These are phyloP conservation scores for Semibalanus balanoides DNA, from an alignment of 1,140 invertebrate genomes.

Conservation along the genomic window DNA sequence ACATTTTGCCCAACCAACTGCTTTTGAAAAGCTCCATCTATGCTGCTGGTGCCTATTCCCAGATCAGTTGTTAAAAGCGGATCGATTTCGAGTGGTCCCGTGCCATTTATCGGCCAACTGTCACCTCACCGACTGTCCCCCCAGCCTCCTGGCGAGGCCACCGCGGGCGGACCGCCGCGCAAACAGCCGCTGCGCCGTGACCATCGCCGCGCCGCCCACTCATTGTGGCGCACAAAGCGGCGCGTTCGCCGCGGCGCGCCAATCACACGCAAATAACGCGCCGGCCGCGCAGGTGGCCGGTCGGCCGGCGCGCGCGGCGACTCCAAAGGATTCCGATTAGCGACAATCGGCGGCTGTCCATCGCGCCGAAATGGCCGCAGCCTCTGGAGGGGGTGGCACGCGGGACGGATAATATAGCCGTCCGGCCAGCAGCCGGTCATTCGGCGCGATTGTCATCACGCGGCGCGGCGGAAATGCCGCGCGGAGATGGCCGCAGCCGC, in stretches of 20 bases:
- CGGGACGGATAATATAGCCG: neutral
- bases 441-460: too few species aligned
- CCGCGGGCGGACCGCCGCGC: too few species aligned
- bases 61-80: too few species aligned
- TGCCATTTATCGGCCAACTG: too few species aligned
- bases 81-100: too few species aligned
- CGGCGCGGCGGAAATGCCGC: neutral
- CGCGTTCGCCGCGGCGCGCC: too few species aligned
- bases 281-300: neutral
- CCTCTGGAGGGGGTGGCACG: neutral
- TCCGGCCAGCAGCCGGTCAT: neutral
- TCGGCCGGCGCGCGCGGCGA: neutral
- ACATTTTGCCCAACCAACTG: too few species aligned
- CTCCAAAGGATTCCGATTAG: neutral
- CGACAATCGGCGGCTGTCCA: neutral
- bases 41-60: too few species aligned
- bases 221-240: neutral
- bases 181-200: neutral
- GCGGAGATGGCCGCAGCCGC: neutral
- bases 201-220: neutral
- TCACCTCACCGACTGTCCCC: too few species aligned
- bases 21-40: too few species aligned
- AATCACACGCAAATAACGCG: neutral
- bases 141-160: neutral
- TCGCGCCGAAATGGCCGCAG: neutral